Evolutionary conservation across 2,888 invertebrate genomes (phyloP).

Genomic region (Hoplodrina ambigua): DNA sequence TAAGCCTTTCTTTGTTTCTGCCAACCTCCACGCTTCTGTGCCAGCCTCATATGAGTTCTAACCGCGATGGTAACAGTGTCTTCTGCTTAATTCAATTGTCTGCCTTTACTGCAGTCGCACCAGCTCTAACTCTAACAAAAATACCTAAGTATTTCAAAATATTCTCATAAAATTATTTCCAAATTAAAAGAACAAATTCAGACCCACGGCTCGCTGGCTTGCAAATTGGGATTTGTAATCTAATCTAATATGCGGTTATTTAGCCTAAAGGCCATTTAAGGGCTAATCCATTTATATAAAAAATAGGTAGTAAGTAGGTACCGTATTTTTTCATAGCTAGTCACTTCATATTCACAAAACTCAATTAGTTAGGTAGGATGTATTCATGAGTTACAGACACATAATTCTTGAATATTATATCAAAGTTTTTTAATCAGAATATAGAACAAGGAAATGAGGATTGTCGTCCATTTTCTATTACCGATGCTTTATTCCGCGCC

Average conservation of each 20-base stretch:
- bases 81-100: too few relatives aligned
- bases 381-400: conserved; percentile 32
- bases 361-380: background rate
- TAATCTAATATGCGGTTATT: conserved; percentile 13
- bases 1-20: too few relatives aligned
- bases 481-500: conserved; percentile 83
- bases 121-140: too few relatives aligned
- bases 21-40: too few relatives aligned
- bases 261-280: conserved; percentile 6
- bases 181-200: conserved; percentile 35
- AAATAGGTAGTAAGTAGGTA: background rate
- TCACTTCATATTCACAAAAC: conserved; percentile 1
- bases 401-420: conserved; percentile 38
- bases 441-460: conserved; percentile 82
- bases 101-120: background rate
- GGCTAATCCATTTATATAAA: conserved; percentile 2
- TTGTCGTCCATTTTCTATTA: conserved; percentile 86
- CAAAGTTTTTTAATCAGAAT: conserved; percentile 70
- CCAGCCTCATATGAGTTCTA: too few relatives aligned
- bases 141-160: too few relatives aligned
- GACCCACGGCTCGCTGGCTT: conserved; percentile 20
- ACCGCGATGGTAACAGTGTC: too few relatives aligned
- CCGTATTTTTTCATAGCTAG: background rate
- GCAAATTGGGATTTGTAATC: conserved; percentile 30
- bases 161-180: conserved; percentile 18